Base-by-base conservation (phyloP, 2,797 vertebrate genomes). In the Threskiornis aethiopicus region DNA sequence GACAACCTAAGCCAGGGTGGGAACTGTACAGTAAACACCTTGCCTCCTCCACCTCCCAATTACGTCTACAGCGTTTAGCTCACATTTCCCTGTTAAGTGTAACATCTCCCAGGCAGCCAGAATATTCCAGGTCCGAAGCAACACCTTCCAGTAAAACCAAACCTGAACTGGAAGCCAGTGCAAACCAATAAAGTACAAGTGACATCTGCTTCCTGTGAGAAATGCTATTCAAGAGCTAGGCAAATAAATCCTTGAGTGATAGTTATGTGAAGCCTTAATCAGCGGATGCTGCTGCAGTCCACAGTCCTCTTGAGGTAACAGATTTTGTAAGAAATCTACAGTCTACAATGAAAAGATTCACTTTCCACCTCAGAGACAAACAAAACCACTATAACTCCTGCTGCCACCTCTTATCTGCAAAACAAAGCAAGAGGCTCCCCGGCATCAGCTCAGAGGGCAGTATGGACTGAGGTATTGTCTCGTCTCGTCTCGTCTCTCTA, bases 131-230 rank as follows among this genome's bases (percentile, higher is more conserved):
- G 73, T 84, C 80, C 5, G 4, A 90, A 90, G 54, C 42, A 93
- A 82, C 28, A 59, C 20, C 26, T 89, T 81, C 57, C 39, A 86
- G 66, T 69, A 93, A 91, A 86, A 59, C 24, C 26, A 87, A 96
- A 89, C 17, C 20, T 46, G 42, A 92, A 81, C 0, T 91, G 84
- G 76, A 93, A 90, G 58, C 24, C 72, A 92, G 46, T 21, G 84
- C 22, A 86, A 69, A 69, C 76, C 54, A 72, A 42, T 83, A 73
- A 96, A 84, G 39, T 35, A 85, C 10, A 94, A 84, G 55, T 29
- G 46, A 84, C 76, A 95, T 25, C 49, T 91, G 26, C 57, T 94
- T 94, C 79, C 89, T 88, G 28, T 84, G 44, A 67, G 72, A 75
- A 93, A 86, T 37, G 28, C n/a, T 89, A 21, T 64, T 87, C 59